phyloP scores from a whole-genome alignment of 2,888 invertebrate species.

The Hyposoter dolosus region DNA sequence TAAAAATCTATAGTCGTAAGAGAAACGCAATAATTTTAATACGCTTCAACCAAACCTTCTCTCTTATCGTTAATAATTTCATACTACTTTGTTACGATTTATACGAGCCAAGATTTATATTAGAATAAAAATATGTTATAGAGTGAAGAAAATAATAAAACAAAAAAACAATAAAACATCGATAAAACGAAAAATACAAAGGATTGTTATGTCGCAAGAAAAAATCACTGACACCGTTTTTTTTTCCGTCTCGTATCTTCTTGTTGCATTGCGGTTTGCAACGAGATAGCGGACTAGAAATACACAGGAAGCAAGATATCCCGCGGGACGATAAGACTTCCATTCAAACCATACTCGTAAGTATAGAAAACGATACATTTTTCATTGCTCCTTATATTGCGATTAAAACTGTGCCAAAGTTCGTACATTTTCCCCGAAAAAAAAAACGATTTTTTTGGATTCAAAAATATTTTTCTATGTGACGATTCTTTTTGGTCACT shows the following conservation, averaged over 20 bases:
- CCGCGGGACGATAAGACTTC: slow-evolving; percentile 41
- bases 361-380: slow-evolving; percentile 31
- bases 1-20: slow-evolving; percentile 32
- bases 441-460: background rate
- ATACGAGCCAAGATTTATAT: slow-evolving; percentile 66
- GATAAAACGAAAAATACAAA: slow-evolving; percentile 17
- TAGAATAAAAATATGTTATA: slow-evolving; percentile 72
- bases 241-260: slow-evolving; percentile 15
- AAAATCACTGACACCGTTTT: background rate
- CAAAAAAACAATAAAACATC: slow-evolving; percentile 28
- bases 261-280: slow-evolving; percentile 33
- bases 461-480: background rate
- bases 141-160: slow-evolving; percentile 61
- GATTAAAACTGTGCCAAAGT: background rate
- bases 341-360: slow-evolving; percentile 38
- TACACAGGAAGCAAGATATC: slow-evolving; percentile 59
- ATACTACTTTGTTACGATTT: slow-evolving; percentile 75
- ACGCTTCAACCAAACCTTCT: slow-evolving; percentile 65
- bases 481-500: background rate
- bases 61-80: slow-evolving; percentile 74
- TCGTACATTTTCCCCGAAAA: background rate
- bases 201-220: slow-evolving; percentile 7
- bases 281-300: slow-evolving; percentile 26
- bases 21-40: slow-evolving; percentile 64
- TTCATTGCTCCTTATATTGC: slow-evolving; percentile 20